A percentile compares a stretch with the other conserved stretches of the same genome.
phyloP scores from a whole-genome alignment of 2,888 invertebrate species.

The Oscheius myriophilus region DNA sequence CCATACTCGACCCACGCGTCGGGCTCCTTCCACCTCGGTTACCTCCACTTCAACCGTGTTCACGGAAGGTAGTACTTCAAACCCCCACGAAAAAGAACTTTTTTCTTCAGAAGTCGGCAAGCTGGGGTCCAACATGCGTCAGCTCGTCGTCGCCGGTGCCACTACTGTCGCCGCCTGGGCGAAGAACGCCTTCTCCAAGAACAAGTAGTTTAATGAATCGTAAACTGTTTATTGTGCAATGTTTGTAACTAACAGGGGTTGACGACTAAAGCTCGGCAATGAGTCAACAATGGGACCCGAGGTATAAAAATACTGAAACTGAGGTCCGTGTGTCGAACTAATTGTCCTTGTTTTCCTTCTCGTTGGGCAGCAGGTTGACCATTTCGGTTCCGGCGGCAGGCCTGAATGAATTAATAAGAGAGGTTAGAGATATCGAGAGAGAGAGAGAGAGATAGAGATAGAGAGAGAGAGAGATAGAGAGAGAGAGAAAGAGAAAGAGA shows the following conservation, averaged over 20 bases:
- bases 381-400: conserved; percentile 21
- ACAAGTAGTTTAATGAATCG: neutral
- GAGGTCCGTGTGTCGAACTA: neutral
- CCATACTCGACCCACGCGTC: too few species aligned
- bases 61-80: too few species aligned
- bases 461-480: neutral
- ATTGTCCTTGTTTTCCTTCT: conserved; percentile 3
- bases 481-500: too few species aligned
- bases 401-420: too few species aligned
- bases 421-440: neutral
- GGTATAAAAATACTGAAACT: conserved; percentile 6
- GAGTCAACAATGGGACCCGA: neutral
- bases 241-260: neutral
- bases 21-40: neutral
- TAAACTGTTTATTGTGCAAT: neutral
- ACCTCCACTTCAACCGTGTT: too few species aligned
- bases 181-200: neutral
- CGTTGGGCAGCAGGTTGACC: conserved; percentile 13
- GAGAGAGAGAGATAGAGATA: too few species aligned
- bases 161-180: neutral
- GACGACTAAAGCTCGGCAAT: conserved; percentile 3
- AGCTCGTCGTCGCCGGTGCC: too few species aligned
- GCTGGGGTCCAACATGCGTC: too few species aligned
- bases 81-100: too few species aligned
- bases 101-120: too few species aligned